Evolutionary conservation across 2,888 invertebrate species (phyloP), one percentile per base, ranked within the genome.

Genomic region (Ypsolopha scabrella): DNA sequence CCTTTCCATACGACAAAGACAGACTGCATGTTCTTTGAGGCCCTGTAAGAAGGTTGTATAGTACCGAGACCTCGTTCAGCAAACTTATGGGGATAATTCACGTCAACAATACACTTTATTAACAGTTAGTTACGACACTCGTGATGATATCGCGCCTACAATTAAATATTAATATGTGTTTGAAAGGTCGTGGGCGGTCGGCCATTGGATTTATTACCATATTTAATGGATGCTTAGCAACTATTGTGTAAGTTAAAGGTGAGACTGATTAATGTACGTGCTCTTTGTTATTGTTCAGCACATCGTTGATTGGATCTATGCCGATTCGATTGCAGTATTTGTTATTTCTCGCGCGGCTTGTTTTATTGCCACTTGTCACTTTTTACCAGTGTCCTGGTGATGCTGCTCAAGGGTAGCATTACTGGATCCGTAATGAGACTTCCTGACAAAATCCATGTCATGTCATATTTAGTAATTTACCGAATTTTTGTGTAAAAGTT

Each of bases 101-200:
- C 76, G 82, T 82, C 85, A 80, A 79, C 83, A 81, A 80, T 80
- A 79, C 78, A 77, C 68, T 80, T 81, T 82, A 85, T 83, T 81
- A 83, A 79, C 78, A 76, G 80, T 82, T 81, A 80, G 74, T 81
- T 79, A 83, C 78, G 75, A 68, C 61, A 60, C 58, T 62, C 68
- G 70, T 75, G 81, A 80, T 83, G 75, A 80, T 83, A 85, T 86
- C 82, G 74, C 73, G 70, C 73, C 75, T 75, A 82, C 81, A 83
- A 83, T 85, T 82, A 83, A 83, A 82, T 82, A 80, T 81, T 81
- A 82, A 82, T 82, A 78, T 67, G 75, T 70, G 75, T 72, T 77
- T 67, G 72, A 72, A 66, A 70, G 71, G 65, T 67, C 69, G 75
- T 74, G 69, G 75, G 76, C 75, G 76, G 63, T 59, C 54, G 55